A percentile compares a stretch with the other conserved stretches of the same genome.
These are phyloP conservation scores for Lophius americanus DNA, from an alignment of 2,797 vertebrate species.

Conservation along the genomic window DNA sequence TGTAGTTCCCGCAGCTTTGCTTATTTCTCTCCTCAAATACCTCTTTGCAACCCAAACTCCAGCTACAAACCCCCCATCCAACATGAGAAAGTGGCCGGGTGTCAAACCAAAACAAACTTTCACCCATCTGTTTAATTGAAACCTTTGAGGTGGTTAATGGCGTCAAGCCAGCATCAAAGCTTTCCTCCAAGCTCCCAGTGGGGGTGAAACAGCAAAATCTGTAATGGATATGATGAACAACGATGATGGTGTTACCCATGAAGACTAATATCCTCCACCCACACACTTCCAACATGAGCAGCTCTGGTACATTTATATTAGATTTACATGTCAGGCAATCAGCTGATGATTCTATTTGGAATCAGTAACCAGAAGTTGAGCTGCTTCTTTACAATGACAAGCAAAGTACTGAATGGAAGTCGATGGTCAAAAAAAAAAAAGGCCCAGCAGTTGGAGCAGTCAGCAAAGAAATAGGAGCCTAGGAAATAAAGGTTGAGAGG, in stretches of 20 bases:
- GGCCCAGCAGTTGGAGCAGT: not conserved
- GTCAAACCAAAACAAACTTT: conserved; percentile 72
- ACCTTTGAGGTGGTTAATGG: conserved; percentile 70
- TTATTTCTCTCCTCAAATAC: conserved; percentile 15
- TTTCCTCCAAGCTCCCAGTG: conserved; percentile 40
- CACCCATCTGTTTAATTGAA: conserved; percentile 72
- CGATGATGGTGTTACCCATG: conserved; percentile 24
- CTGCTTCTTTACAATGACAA: conserved; percentile 14
- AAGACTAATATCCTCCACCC: conserved; percentile 29
- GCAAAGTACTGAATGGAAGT: not conserved
- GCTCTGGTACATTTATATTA: conserved; percentile 44
- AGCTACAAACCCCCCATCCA: conserved; percentile 24
- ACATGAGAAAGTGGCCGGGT: conserved; percentile 48
- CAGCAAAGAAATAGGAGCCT: conserved; percentile 18
- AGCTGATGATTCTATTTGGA: conserved; percentile 36
- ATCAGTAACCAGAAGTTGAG: conserved; percentile 10
- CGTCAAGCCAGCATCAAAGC: conserved; percentile 33
- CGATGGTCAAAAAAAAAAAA: not conserved
- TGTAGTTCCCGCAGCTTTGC: conserved; percentile 40
- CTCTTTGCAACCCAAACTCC: conserved; percentile 19
- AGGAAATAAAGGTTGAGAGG: conserved; percentile 8
- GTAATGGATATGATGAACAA: conserved; percentile 68
- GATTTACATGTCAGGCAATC: conserved; percentile 46
- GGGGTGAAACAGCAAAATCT: conserved; percentile 42
- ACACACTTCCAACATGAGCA: conserved; percentile 19